Evolutionary conservation across 2,888 invertebrate genomes (phyloP).

Genomic region (Drosophila diplacantha): DNA sequence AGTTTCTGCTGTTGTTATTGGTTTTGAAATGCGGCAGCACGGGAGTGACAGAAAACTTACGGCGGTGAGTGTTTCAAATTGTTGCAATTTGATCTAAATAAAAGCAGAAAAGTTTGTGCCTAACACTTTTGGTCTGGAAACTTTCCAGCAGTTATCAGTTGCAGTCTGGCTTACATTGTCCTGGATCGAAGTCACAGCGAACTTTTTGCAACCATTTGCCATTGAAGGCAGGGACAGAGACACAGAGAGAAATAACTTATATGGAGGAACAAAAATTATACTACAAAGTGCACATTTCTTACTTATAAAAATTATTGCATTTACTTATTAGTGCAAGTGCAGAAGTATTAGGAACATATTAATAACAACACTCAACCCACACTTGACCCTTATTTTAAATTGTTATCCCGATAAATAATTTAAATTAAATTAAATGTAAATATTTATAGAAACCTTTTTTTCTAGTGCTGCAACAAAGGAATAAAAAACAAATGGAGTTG

Average conservation of each 20-base stretch:
- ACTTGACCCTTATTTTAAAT: no score
- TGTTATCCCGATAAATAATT: neutral
- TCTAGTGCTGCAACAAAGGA: constrained; percentile 28
- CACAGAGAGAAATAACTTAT: constrained; percentile 2
- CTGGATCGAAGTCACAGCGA: constrained; percentile 13
- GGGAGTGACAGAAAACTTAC: constrained; percentile 19
- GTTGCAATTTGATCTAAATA: constrained; percentile 43
- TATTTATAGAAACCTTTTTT: no score
- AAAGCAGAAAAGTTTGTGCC: constrained; percentile 46
- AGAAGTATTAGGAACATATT: no score
- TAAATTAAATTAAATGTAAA: neutral
- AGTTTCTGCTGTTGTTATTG: constrained; percentile 7
- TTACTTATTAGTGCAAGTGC: neutral
- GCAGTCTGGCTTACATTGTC: constrained; percentile 33
- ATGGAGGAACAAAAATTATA: no score
- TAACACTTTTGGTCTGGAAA: constrained; percentile 33
- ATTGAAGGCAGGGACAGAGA: constrained; percentile 38
- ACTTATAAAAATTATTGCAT: neutral
- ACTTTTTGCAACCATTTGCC: constrained; percentile 52
- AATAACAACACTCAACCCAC: neutral
- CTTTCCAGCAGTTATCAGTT: constrained; percentile 43
- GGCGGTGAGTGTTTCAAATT: constrained; percentile 41
- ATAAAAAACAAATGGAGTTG: constrained; percentile 49
- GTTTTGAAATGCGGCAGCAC: constrained; percentile 9
- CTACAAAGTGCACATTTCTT: neutral